Conservation (phyloP, 1,140 invertebrate species). For the Metopolophium dirhodum region DNA sequence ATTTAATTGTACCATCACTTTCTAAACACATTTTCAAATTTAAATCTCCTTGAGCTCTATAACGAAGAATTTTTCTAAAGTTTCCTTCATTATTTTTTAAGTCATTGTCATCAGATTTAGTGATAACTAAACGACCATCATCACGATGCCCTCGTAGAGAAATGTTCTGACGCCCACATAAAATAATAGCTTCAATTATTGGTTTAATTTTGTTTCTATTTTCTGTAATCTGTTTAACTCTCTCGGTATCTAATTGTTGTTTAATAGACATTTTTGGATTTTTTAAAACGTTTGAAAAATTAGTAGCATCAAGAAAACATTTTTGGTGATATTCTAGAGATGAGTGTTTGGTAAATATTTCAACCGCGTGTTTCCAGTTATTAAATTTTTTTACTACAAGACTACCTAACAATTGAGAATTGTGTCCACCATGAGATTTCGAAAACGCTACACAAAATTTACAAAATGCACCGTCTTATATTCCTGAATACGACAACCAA, state of each 20-base stretch:
- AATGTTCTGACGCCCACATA: neutral
- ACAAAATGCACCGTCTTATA: conserved; percentile 27
- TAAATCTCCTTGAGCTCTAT: neutral
- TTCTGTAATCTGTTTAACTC: neutral
- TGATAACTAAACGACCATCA: neutral
- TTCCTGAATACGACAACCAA: conserved; percentile 31
- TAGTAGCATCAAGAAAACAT: conserved; percentile 34
- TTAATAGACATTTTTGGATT: conserved; percentile 24
- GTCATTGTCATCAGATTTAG: neutral
- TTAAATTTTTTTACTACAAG: conserved; percentile 28
- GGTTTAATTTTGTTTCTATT: conserved; percentile 20
- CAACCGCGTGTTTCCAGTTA: neutral
- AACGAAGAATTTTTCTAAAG: conserved; percentile 18
- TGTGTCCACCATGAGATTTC: neutral
- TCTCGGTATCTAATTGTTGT: neutral
- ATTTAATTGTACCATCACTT: conserved; percentile 3
- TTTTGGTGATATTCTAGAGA: conserved; percentile 18
- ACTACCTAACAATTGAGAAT: conserved; percentile 18
- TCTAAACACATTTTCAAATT: conserved; percentile 12
- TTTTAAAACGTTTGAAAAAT: conserved; percentile 30
- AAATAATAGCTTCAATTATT: neutral
- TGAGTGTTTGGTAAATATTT: conserved; percentile 36
- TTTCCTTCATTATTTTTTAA: neutral
- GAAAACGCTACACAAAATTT: conserved; percentile 42
- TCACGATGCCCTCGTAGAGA: neutral